phyloP scores from a whole-genome alignment of 2,888 invertebrate genomes.

The Hydriomena furcata region DNA sequence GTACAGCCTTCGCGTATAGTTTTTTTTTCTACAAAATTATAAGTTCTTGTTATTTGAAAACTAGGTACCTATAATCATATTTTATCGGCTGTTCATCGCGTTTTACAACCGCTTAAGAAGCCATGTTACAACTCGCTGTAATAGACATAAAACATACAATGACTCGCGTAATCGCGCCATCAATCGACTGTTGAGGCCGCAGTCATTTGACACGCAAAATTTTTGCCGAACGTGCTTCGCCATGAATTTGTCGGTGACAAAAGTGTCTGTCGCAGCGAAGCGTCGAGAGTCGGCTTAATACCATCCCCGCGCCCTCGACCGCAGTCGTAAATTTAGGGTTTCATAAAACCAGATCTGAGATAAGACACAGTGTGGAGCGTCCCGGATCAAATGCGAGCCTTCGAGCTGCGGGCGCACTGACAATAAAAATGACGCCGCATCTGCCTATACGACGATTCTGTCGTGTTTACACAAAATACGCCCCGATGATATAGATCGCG shows the following conservation, averaged over 20 bases:
- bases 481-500: conserved; percentile 70
- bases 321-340: conserved; percentile 84
- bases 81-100: conserved; percentile 26
- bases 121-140: conserved; percentile 43
- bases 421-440: conserved; percentile 81
- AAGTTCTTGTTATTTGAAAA: conserved; percentile 12
- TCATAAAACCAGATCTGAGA: conserved; percentile 83
- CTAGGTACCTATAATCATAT: conserved; percentile 22
- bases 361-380: conserved; percentile 81
- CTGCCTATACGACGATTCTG: conserved; percentile 78
- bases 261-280: conserved; percentile 75
- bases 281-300: conserved; percentile 77
- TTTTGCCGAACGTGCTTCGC: conserved; percentile 76
- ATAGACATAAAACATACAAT: conserved; percentile 51
- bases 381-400: conserved; percentile 81
- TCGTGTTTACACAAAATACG: conserved; percentile 82
- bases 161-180: conserved; percentile 60
- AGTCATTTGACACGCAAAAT: conserved; percentile 76
- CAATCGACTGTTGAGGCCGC: conserved; percentile 58
- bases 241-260: conserved; percentile 79
- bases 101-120: conserved; percentile 30
- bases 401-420: conserved; percentile 61
- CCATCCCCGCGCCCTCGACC: conserved; percentile 75
- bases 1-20: too few relatives aligned
- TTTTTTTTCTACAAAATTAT: not conserved